Conservation (phyloP, 2,888 invertebrate genomes). For the Sympetrum striolatum region DNA sequence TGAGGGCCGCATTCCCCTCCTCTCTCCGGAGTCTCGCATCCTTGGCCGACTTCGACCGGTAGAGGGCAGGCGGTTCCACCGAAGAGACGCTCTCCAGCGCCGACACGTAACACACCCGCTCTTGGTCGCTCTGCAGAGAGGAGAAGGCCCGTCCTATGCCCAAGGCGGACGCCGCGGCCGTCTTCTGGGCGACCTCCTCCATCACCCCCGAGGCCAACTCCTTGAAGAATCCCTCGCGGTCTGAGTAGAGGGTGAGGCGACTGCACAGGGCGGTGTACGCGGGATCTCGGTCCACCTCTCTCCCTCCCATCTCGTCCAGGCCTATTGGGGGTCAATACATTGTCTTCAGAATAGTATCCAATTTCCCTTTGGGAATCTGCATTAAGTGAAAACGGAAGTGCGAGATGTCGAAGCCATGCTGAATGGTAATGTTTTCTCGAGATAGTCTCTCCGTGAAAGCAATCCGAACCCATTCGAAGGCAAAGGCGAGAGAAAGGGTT, state of each 20-base stretch:
- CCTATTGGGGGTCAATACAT: too few species aligned
- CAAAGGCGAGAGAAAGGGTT: too few species aligned
- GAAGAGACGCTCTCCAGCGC: slow-evolving; percentile 64
- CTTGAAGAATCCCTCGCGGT: slow-evolving; percentile 75
- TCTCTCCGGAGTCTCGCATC: slow-evolving; percentile 19
- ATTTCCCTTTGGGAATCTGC: too few species aligned
- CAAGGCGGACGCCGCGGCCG: not conserved
- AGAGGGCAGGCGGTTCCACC: slow-evolving; percentile 67
- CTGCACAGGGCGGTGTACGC: slow-evolving; percentile 73
- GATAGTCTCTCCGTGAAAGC: too few species aligned
- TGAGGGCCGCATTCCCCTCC: slow-evolving; percentile 54
- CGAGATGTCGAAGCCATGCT: too few species aligned
- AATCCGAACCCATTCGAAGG: too few species aligned
- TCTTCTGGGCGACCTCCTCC: not conserved
- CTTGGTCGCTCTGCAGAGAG: not conserved
- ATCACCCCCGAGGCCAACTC: not conserved
- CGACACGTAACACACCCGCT: slow-evolving; percentile 65
- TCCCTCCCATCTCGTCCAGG: slow-evolving; percentile 3
- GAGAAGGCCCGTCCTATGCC: not conserved
- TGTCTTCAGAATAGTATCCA: too few species aligned
- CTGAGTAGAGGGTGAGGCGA: slow-evolving; percentile 76
- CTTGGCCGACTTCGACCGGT: slow-evolving; percentile 57
- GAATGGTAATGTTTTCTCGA: too few species aligned
- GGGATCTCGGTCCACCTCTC: not conserved
- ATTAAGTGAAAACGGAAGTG: too few species aligned